Conservation (phyloP, 2,113 vertebrate species). For the Brienomyrus longianalis region DNA sequence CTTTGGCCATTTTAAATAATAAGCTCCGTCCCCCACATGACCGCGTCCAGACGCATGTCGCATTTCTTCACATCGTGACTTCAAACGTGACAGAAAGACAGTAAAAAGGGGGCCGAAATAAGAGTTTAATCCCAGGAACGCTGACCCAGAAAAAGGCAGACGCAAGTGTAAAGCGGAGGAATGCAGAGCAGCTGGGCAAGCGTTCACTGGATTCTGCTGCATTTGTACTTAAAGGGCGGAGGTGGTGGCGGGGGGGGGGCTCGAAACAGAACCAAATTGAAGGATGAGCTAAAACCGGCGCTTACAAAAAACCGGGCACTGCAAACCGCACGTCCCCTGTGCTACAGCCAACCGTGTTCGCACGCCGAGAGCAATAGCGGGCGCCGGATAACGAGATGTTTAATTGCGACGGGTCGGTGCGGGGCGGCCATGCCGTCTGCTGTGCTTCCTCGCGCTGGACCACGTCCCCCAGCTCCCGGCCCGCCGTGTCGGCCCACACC, state of each 20-base stretch:
- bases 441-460: not conserved
- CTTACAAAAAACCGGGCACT: slow-evolving; percentile 16
- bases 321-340: slow-evolving; percentile 39
- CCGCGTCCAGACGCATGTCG: not conserved
- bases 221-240: slow-evolving; percentile 27
- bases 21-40: not conserved
- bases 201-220: not conserved
- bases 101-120: slow-evolving; percentile 14
- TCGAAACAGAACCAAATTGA: slow-evolving; percentile 52
- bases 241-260: slow-evolving; percentile 8
- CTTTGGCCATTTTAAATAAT: not conserved
- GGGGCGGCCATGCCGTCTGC: not conserved
- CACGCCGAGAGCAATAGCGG: not conserved
- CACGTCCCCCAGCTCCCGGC: not conserved
- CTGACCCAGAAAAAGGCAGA: slow-evolving; percentile 5
- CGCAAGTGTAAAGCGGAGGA: slow-evolving; percentile 18
- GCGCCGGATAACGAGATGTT: not conserved
- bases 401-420: not conserved
- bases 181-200: not conserved
- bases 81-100: slow-evolving; percentile 42
- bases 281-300: slow-evolving; percentile 55
- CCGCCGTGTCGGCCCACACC: not conserved
- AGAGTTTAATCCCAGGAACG: slow-evolving; percentile 13
- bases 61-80: slow-evolving; percentile 31
- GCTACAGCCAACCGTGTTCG: slow-evolving; percentile 23